Base-by-base conservation (phyloP, 2,888 invertebrate genomes). In the Drosophila fulvimacula region DNA sequence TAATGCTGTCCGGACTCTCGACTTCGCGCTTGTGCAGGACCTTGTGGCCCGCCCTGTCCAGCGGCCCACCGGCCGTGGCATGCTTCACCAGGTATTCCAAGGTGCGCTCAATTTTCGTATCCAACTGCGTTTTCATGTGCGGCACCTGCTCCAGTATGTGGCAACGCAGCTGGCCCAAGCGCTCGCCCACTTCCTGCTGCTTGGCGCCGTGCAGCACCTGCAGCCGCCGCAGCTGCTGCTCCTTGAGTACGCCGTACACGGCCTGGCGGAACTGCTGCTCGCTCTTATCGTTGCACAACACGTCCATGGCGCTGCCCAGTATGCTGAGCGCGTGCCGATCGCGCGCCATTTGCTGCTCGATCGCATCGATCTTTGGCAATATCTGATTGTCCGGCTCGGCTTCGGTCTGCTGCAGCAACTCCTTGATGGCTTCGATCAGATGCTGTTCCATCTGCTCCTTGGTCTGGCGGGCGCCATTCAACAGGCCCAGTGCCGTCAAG, bases 371-470 rank as follows among this genome's bases (percentile, higher is more conserved):
- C 73, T 91, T 91, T 1, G 84, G 77, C 57, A 88, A 57, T 7
- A 90, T 76, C 5, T 71, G 66, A 0, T 58, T 49, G 19, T 69
- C 71, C 41, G 90, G 82, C 38, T 82, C 66, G 6, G 77, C 69
- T 39, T 89, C 79, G 15, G 89, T 80, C 24, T 90, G 83, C 1
- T 85, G 58, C 13, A 92, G 59, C 4, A 93, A 67, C 66, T 91
- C 91, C 24, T 82, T 79, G 2, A 92, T 76, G 17, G 77, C 69
- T 17, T 75, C 74, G 6, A 90, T 84, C 52, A 92, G 58, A 58
- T 92, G 85, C 39, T 89, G 69, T 48, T 91, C 90, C 90, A 93
- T 91, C 41, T 84, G 78, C 44, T 91, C 76, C 65, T 92, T 91
- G 0, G 90, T 89, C 64, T 90, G 81, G 15, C 89, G 73, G 3